Evolutionary conservation across 1,140 invertebrate species (phyloP).

Genomic region (Patella vulgata): DNA sequence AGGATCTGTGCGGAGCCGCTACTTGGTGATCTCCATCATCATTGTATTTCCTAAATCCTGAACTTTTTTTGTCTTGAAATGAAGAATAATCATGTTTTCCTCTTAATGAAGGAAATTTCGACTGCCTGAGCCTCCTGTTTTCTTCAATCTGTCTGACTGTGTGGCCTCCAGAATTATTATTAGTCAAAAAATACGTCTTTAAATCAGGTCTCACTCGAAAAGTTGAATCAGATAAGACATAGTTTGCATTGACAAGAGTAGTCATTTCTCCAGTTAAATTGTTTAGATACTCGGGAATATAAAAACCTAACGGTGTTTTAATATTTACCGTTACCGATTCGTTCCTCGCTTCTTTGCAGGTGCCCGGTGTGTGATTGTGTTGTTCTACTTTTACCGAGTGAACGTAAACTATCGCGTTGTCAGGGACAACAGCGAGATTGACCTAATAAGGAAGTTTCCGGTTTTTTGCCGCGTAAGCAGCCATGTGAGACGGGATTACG

Average conservation of each 20-base stretch:
- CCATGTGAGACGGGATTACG: too few species aligned
- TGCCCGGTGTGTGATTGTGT: conserved; percentile 14
- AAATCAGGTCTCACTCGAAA: conserved; percentile 54
- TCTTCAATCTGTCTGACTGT: conserved; percentile 53
- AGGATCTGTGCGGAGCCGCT: conserved; percentile 52
- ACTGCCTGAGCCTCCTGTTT: conserved; percentile 52
- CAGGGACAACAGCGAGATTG: conserved; percentile 44
- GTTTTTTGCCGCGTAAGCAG: conserved; percentile 10
- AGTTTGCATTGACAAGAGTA: conserved; percentile 33
- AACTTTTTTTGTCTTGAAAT: conserved; percentile 40
- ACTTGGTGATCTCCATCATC: conserved; percentile 55
- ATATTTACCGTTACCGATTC: too few species aligned
- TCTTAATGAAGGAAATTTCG: conserved; percentile 59
- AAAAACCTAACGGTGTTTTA: too few species aligned
- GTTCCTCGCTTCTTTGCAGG: background rate
- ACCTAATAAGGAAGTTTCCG: conserved; percentile 50
- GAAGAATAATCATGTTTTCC: conserved; percentile 54
- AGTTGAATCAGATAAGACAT: conserved; percentile 54
- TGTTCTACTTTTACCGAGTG: conserved; percentile 40
- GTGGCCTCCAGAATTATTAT: conserved; percentile 53
- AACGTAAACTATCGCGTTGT: conserved; percentile 56
- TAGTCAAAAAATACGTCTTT: conserved; percentile 45
- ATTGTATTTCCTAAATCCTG: conserved; percentile 53
- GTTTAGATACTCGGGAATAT: too few species aligned
- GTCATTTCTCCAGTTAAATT: conserved; percentile 35